phyloP scores from a whole-genome alignment of 1,140 invertebrate genomes.

The Micrasema longulum region DNA sequence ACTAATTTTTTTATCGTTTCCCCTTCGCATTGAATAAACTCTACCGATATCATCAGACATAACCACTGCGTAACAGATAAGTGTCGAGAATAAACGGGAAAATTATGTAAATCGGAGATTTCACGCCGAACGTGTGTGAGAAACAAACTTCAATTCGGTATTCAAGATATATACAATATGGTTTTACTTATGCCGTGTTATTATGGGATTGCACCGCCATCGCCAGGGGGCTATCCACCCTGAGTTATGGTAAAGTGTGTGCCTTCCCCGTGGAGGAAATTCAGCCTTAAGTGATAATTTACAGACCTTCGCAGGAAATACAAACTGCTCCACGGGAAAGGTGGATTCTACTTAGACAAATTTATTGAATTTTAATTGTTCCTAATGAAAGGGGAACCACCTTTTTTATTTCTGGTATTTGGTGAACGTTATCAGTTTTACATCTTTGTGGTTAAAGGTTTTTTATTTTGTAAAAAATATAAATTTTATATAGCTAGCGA shows the following conservation, averaged over 20 bases:
- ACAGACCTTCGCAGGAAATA: slow-evolving; percentile 36
- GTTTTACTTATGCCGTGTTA: slow-evolving; percentile 28
- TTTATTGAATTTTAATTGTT: slow-evolving; percentile 15
- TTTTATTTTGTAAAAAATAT: too few species aligned
- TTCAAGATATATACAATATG: slow-evolving; percentile 45
- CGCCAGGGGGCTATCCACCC: slow-evolving; percentile 2
- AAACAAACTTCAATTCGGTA: slow-evolving; percentile 51
- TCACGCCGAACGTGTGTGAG: slow-evolving; percentile 35
- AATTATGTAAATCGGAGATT: slow-evolving; percentile 53
- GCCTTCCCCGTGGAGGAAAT: slow-evolving; percentile 7
- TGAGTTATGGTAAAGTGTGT: slow-evolving; percentile 25
- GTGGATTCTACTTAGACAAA: neutral
- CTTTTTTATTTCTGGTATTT: neutral
- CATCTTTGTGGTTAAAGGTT: too few species aligned
- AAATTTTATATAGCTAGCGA: too few species aligned
- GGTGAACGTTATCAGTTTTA: too few species aligned
- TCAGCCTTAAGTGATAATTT: slow-evolving; percentile 39
- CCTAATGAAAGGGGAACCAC: neutral
- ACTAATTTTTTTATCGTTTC: slow-evolving; percentile 19
- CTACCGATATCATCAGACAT: neutral
- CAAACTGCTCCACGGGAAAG: slow-evolving; percentile 18
- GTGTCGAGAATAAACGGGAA: slow-evolving; percentile 42
- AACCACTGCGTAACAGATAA: slow-evolving; percentile 43
- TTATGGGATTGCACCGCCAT: slow-evolving; percentile 33
- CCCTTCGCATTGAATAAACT: slow-evolving; percentile 17